Conservation (phyloP, 2,113 vertebrate genomes). For the Oryzias woworae region DNA sequence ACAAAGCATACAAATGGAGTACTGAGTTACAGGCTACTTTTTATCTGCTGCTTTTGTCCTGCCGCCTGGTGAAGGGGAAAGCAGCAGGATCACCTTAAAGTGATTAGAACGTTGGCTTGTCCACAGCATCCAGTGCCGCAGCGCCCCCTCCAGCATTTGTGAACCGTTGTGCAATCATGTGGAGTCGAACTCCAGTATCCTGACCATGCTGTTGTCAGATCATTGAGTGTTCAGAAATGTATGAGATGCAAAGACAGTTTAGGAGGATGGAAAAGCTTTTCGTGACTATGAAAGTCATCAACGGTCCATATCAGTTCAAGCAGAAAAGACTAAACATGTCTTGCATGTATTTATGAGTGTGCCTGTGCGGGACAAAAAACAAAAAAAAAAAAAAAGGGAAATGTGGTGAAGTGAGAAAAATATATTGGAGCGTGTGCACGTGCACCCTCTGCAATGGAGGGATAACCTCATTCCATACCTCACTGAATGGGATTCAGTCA, state of each 20-base stretch:
- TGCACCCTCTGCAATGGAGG: conserved; percentile 40
- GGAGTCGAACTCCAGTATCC: conserved; percentile 41
- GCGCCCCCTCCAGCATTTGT: conserved; percentile 11
- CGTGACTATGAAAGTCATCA: too few relatives aligned
- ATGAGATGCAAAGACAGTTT: neutral
- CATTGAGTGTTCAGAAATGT: conserved; percentile 2
- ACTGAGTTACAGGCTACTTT: neutral
- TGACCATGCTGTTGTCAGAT: conserved; percentile 39
- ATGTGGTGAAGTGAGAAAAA: neutral
- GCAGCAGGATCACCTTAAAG: conserved; percentile 31
- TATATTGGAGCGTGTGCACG: neutral
- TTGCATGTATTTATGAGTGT: neutral
- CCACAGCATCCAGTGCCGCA: conserved; percentile 18
- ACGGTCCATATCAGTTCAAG: too few relatives aligned
- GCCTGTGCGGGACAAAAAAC: neutral
- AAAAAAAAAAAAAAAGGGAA: neutral
- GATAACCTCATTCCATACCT: conserved; percentile 41
- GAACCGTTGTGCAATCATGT: conserved; percentile 2
- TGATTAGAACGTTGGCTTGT: conserved; percentile 20
- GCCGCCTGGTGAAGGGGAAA: conserved; percentile 17
- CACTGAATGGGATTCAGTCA: conserved; percentile 42
- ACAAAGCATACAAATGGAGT: too few relatives aligned
- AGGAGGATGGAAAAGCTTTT: neutral
- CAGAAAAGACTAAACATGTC: too few relatives aligned
- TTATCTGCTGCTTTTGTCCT: conserved; percentile 1